phyloP scores from a whole-genome alignment of 2,113 vertebrate species.

The Athene noctua region DNA sequence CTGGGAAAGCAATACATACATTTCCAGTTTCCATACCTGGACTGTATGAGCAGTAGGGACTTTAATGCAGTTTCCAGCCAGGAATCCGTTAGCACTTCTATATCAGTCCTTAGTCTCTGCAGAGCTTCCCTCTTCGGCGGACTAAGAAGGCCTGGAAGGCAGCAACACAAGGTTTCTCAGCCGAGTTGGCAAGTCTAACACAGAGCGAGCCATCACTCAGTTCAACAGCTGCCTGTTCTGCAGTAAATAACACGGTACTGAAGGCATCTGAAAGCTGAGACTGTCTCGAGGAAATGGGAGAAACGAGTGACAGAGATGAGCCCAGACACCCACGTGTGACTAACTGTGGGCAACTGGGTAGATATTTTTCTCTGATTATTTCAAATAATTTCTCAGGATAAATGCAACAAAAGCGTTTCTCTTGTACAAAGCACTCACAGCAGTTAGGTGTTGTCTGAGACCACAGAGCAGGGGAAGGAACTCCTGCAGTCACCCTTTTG shows the following conservation, averaged over 20 bases:
- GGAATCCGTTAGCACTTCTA: constrained; percentile 93
- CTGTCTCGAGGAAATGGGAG: background rate
- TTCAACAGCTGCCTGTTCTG: background rate
- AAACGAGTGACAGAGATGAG: background rate
- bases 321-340: background rate
- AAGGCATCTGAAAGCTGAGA: background rate
- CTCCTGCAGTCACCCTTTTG: background rate
- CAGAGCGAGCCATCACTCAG: accelerated
- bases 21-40: constrained; percentile 78
- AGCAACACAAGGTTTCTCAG: background rate
- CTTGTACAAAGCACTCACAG: background rate
- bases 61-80: constrained; percentile 96
- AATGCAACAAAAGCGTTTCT: background rate
- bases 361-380: background rate
- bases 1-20: background rate
- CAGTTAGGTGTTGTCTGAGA: background rate
- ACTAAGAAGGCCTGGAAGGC: constrained; percentile 84
- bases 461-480: background rate
- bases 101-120: constrained; percentile 86
- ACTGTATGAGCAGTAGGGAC: constrained; percentile 94
- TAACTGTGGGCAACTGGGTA: background rate
- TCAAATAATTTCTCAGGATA: background rate
- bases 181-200: background rate
- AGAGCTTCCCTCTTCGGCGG: constrained; percentile 91
- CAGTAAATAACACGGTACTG: background rate